A percentile compares a stretch with the other conserved stretches of the same genome.
Evolutionary conservation across 1,140 invertebrate genomes (phyloP).

Genomic region (Pachypsylla venusta): DNA sequence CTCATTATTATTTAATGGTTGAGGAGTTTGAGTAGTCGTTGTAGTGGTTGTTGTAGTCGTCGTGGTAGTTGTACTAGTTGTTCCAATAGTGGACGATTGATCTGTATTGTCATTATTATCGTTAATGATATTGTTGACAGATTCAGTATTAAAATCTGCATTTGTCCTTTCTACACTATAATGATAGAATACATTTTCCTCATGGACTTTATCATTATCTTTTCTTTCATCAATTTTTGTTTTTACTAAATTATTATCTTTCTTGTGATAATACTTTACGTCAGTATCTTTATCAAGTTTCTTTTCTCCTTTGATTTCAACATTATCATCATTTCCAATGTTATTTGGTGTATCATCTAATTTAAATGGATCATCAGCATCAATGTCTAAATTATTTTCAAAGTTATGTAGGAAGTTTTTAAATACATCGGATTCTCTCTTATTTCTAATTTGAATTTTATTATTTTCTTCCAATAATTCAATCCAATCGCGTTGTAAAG

Average conservation of each 20-base stretch:
- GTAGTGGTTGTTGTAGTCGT: slow-evolving; percentile 1
- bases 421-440: slow-evolving; percentile 1
- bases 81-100: neutral
- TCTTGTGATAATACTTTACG: slow-evolving; percentile 6
- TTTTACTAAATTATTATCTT: neutral
- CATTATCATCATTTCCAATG: neutral
- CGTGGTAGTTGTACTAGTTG: neutral
- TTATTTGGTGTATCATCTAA: neutral
- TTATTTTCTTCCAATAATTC: slow-evolving; percentile 4
- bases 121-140: neutral
- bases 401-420: slow-evolving; percentile 4
- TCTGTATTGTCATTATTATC: neutral
- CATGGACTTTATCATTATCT: neutral
- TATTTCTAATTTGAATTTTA: neutral
- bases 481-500: neutral
- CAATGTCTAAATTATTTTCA: slow-evolving; percentile 6
- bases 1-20: neutral
- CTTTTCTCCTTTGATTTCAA: slow-evolving; percentile 8
- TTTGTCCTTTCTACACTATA: slow-evolving; percentile 1
- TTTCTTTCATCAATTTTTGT: slow-evolving; percentile 5
- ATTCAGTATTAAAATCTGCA: neutral
- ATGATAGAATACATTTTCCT: slow-evolving; percentile 3
- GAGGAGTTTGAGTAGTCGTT: neutral
- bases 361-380: neutral
- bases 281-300: slow-evolving; percentile 4